phyloP scores from a whole-genome alignment of 1,140 invertebrate genomes.

The Solen grandis region DNA sequence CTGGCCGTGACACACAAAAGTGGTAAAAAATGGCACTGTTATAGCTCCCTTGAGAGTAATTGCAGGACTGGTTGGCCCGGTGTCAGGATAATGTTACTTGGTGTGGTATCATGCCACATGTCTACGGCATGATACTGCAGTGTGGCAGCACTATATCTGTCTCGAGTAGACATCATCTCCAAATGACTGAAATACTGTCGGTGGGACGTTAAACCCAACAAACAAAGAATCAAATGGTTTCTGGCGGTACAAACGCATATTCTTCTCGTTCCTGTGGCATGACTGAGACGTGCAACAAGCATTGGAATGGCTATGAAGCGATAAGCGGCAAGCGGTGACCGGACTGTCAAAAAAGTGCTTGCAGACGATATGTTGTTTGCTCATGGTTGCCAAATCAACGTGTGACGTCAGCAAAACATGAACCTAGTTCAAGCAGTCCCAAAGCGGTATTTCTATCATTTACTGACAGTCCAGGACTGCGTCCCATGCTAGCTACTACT shows the following conservation, averaged over 20 bases:
- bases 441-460: constrained; percentile 23
- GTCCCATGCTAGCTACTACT: not conserved
- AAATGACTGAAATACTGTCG: too few relatives aligned
- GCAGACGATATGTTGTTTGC: not conserved
- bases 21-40: too few relatives aligned
- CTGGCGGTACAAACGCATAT: not conserved
- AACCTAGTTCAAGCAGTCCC: constrained; percentile 9
- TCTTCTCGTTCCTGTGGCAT: constrained; percentile 2
- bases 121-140: too few relatives aligned
- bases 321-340: not conserved
- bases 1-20: too few relatives aligned
- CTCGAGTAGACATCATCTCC: too few relatives aligned
- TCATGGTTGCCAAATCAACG: constrained; percentile 3
- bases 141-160: too few relatives aligned
- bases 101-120: too few relatives aligned
- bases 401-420: constrained; percentile 14
- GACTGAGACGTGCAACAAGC: constrained; percentile 10
- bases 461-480: constrained; percentile 14
- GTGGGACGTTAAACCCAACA: too few relatives aligned
- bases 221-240: too few relatives aligned
- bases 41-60: too few relatives aligned
- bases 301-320: not conserved
- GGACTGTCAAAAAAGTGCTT: not conserved
- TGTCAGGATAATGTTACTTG: too few relatives aligned
- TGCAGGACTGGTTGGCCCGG: too few relatives aligned